Evolutionary conservation across 1,140 invertebrate genomes (phyloP), one percentile per base, ranked within the genome.

Genomic region (Pogonomyrmex californicus): DNA sequence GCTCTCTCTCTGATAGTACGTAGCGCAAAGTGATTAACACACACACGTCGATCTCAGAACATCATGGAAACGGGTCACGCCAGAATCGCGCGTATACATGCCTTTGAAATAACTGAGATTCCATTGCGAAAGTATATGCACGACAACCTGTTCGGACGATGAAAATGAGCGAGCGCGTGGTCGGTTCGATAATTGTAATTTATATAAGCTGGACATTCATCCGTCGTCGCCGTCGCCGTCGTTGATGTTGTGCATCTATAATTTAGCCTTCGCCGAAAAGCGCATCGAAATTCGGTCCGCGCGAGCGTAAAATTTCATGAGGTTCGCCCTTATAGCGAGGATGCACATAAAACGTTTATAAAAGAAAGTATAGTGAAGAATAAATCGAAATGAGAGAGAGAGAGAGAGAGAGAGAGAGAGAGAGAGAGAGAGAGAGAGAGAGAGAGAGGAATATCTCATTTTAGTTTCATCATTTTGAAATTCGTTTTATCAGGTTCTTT

Each of bases 111-210:
- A 78, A 68, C 60, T 62, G 65, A 10, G 77, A 85, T 87, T 66
- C 47, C 60, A 58, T 56, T 49, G 68, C 54, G 41, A 63, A 82
- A 56, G 65, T 60, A 60, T 49, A 77, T 49, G 77, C 62, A 23
- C 70, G 65, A 77, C 88, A 89, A 90, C 88, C 85, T 90, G 88
- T 89, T 90, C 54, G 88, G 38, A 75, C 47, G 73, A 56, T 47
- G 54, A 87, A 89, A 89, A 90, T 71, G 77, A 70, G 60, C 75
- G 77, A 23, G 17, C 44, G 85, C 88, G 78, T 90, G 77, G 60
- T 63, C 41, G 56, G 56, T 68, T 60, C 23, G 41, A 38, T 7
- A 4, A 44, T 38, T 41, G 56, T 7, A 4, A 44, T 38, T 41
- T 41, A 30, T 38, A 44, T 14, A 23, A n/a, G 5, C 4, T 30